Evolutionary conservation across 2,888 invertebrate species (phyloP), one percentile per base, ranked within the genome.

Genomic region (Parochlus steinenii): DNA sequence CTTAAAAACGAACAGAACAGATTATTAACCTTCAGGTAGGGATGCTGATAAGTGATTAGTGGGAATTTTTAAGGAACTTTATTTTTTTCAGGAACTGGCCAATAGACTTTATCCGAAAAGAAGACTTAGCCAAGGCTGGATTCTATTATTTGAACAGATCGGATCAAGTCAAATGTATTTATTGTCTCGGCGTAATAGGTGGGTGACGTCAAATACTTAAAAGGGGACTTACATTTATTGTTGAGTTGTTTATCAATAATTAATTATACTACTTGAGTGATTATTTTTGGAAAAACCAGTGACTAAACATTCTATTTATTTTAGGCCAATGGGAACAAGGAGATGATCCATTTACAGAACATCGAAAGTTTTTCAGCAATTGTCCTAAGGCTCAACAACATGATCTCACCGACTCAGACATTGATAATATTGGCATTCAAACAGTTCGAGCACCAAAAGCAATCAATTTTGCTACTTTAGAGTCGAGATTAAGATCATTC

Each of bases 311-410:
- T n/a, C 41, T n/a, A n/a, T n/a, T n/a, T n/a, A n/a, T 56, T 0
- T 65, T 87, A 37, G 76, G 76, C 50, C 65, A 72, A 43, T 90
- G 90, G 90, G 71, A 74, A 42, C 67, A 67, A 42, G 78, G 77
- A 18, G 89, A 90, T 53, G 74, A 77, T 48, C 81, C 87, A 0
- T 71, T 76, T 50, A 64, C 64, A 3, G 87, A 90, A 49, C 90
- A 90, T 55, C 65, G 69, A 42, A 66, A 74, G 24, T 82, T 82
- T 71, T 79, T 79, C 31, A 77, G 78, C 1, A 67, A 71, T 39
- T 90, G 90, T 50, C 74, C 79, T 3, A 51, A 55, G 0, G 57
- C 55, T 1, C 50, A 52, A 34, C 44, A 63, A 16, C 58, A 55
- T 15, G 54, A 62, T 35, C 55, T 62, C 30, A 61, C 56, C 42